Evolutionary conservation across 2,888 invertebrate genomes (phyloP).

Genomic region (Pristionchus exspectatus): DNA sequence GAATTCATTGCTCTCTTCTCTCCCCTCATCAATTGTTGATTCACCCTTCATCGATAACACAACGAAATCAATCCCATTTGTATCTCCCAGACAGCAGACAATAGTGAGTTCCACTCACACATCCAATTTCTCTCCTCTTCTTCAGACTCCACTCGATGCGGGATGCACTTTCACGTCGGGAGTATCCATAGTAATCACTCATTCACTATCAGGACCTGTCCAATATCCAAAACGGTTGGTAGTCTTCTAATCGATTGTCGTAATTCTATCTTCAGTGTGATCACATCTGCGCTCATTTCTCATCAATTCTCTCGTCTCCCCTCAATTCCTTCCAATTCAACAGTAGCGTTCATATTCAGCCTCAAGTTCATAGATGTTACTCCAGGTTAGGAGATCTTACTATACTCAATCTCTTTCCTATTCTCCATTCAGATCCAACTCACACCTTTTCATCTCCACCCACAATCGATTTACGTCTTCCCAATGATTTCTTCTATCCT

Average conservation of each 20-base stretch:
- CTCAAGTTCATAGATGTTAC: constrained; percentile 47
- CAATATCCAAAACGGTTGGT: constrained; percentile 5
- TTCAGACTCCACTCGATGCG: neutral
- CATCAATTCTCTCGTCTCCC: neutral
- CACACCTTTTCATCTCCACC: constrained; percentile 52
- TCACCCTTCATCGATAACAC: constrained; percentile 5
- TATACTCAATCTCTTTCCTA: neutral
- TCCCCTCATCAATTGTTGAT: constrained; percentile 27
- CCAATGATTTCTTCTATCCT: constrained; percentile 54
- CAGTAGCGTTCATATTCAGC: constrained; percentile 12
- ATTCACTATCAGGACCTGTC: constrained; percentile 35
- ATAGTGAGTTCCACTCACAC: neutral
- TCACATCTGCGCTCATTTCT: constrained; percentile 28
- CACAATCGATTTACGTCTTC: constrained; percentile 47
- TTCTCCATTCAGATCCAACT: constrained; percentile 25
- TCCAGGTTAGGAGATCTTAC: neutral
- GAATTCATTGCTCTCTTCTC: neutral
- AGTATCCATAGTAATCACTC: constrained; percentile 28
- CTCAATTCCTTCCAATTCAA: constrained; percentile 36
- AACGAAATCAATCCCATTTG: neutral
- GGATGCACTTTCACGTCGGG: constrained; percentile 6
- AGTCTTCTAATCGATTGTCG: neutral
- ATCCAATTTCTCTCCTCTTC: neutral
- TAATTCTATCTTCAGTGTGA: constrained; percentile 1
- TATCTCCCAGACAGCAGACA: neutral